Percentiles rank a stretch among this genome's conserved stretches.
Conservation (phyloP, 2,113 vertebrate genomes). For the Pollimyrus isidori region DNA sequence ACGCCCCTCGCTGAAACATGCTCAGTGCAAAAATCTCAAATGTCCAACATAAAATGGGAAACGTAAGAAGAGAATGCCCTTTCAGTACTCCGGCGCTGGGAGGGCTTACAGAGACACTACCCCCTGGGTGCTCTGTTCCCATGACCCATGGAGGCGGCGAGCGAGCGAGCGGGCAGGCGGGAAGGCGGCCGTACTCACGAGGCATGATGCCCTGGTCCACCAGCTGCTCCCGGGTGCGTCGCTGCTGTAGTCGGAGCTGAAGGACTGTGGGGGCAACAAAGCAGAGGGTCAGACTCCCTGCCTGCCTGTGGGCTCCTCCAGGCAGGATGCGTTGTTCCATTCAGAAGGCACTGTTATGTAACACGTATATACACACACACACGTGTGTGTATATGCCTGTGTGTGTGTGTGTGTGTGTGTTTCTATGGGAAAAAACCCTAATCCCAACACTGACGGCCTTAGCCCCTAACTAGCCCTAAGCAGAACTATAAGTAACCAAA, state of each 20-base stretch:
- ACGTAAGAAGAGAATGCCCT: neutral
- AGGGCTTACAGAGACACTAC: neutral
- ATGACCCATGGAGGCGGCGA: neutral
- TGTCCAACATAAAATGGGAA: neutral
- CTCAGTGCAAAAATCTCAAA: neutral
- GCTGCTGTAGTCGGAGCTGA: slow-evolving; percentile 89
- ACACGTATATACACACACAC: neutral
- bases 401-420: neutral
- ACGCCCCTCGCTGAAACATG: neutral
- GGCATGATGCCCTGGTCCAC: slow-evolving; percentile 99
- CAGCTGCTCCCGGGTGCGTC: slow-evolving; percentile 89
- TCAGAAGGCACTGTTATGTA: neutral
- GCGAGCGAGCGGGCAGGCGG: too few species aligned
- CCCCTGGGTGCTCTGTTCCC: neutral
- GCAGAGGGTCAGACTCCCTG: slow-evolving; percentile 21
- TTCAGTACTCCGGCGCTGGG: neutral
- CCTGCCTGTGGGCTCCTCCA: neutral
- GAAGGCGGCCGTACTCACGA: slow-evolving; percentile 67
- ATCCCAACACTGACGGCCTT: neutral
- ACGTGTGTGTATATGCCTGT: too few species aligned
- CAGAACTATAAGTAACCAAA: neutral
- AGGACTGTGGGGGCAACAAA: slow-evolving; percentile 67
- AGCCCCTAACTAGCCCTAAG: neutral
- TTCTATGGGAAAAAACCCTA: neutral
- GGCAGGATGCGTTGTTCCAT: slow-evolving; percentile 14